Evolutionary conservation across 2,797 vertebrate genomes (phyloP).

Genomic region (Diglossa cyanea): DNA sequence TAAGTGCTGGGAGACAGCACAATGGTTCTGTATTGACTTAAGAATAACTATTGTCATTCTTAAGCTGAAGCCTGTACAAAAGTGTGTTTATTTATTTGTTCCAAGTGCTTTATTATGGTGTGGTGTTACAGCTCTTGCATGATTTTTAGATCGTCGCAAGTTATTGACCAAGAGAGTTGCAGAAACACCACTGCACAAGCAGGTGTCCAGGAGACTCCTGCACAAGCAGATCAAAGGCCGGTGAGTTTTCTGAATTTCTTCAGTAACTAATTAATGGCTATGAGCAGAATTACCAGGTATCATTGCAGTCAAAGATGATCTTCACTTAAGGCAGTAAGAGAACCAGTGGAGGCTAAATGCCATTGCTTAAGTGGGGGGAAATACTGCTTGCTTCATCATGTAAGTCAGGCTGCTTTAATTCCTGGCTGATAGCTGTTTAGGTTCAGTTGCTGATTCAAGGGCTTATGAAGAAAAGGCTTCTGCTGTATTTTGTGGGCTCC

Average conservation of each 20-base stretch:
- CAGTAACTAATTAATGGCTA: not conserved
- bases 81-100: not conserved
- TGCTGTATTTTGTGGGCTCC: not conserved
- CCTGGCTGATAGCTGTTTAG: not conserved
- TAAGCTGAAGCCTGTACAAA: not conserved
- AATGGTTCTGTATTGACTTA: not conserved
- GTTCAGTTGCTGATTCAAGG: not conserved
- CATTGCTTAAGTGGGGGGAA: not conserved
- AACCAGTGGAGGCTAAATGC: not conserved
- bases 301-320: not conserved
- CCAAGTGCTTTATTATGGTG: not conserved
- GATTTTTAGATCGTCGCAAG: constrained; percentile 78
- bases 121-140: not conserved
- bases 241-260: constrained; percentile 71
- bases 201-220: constrained; percentile 86
- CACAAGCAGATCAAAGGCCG: constrained; percentile 87
- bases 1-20: not conserved
- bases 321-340: not conserved
- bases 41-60: not conserved
- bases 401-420: not conserved
- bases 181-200: constrained; percentile 92
- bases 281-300: not conserved
- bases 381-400: not conserved
- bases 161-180: constrained; percentile 89
- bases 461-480: not conserved